Evolutionary conservation across 2,888 invertebrate genomes (phyloP), one percentile per base, ranked within the genome.

Genomic region (Iphiclides podalirius): DNA sequence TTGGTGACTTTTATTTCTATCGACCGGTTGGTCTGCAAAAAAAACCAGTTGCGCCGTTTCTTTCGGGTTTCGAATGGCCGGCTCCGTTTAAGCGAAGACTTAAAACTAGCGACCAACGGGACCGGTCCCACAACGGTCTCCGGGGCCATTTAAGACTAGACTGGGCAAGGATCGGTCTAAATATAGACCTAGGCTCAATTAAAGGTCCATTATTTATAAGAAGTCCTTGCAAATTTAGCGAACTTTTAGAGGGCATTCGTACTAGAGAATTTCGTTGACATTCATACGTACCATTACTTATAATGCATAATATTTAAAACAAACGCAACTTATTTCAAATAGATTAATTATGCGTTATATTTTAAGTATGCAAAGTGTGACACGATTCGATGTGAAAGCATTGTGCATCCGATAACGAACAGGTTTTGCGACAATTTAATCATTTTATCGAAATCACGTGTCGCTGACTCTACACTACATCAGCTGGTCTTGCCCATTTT

Each of bases 1-100:
- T 58, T 57, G 61, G 59, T 59, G 59, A 61, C 59, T 57, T 62
- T 65, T 60, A 60, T 65, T 63, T 66, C 60, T 68, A 66, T 68
- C 45, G 58, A 69, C 72, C 66, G 66, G 67, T 68, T 62, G 52
- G 52, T 58, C 58, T 62, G 67, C 60, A 58, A 61, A 62, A 60
- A n/a, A 60, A 64, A 57, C 59, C 53, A 51, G 61, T 58, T 55
- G 54, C 49, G 52, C 58, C 55, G 63, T 63, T 62, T 55, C 52
- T 57, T 67, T 66, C 47, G 57, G 57, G 45, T 51, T 51, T 20
- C 53, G 47, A 51, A 20, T 48, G 36, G 52, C 47, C 39, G 55
- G 59, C 58, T 63, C 57, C 59, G 61, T 54, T 57, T 52, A 48
- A 49, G 14, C 34, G 47, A 41, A 41, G 50, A 46, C 41, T 51